Conservation (phyloP, 2,113 vertebrate species). For the Scytalopus superciliaris region DNA sequence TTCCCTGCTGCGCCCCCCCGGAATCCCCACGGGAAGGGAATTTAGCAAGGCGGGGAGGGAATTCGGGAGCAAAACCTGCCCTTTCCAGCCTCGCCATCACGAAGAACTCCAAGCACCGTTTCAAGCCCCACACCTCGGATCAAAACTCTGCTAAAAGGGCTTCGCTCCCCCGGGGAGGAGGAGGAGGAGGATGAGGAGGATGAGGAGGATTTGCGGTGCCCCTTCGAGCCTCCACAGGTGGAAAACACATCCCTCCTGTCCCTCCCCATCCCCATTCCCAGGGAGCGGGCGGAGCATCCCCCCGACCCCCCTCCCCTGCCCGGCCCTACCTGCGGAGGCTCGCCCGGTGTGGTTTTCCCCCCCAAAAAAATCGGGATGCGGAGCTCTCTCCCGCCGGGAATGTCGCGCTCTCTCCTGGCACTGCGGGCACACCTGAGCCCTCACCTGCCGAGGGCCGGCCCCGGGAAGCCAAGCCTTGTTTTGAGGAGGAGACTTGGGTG, state of each 20-base stretch:
- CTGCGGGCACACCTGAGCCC: not conserved
- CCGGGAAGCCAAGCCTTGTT: slow-evolving; percentile 57
- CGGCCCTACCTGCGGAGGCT: not conserved
- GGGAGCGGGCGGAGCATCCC: not conserved
- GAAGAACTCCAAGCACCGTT: no score
- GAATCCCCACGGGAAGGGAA: not conserved
- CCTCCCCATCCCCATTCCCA: not conserved
- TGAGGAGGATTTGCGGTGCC: not conserved
- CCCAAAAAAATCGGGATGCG: fast-evolving
- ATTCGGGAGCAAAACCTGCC: no score
- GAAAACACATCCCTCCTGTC: no score
- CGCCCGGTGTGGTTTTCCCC: not conserved
- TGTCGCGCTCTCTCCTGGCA: not conserved
- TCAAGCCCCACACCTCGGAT: fast-evolving
- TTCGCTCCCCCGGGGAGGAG: fast-evolving
- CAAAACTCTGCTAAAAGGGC: not conserved
- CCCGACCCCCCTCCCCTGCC: not conserved
- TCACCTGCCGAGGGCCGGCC: slow-evolving; percentile 21
- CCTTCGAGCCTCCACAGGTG: not conserved
- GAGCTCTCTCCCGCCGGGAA: not conserved
- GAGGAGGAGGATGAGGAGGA: no score
- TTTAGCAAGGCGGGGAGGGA: not conserved
- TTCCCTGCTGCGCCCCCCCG: not conserved
- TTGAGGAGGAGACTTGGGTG: slow-evolving; percentile 69
- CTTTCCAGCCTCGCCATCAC: no score